Percentiles rank a stretch among this genome's conserved stretches.
These are phyloP conservation scores for Leptopilina syphax DNA, from an alignment of 2,888 invertebrate species.

Conservation along the genomic window DNA sequence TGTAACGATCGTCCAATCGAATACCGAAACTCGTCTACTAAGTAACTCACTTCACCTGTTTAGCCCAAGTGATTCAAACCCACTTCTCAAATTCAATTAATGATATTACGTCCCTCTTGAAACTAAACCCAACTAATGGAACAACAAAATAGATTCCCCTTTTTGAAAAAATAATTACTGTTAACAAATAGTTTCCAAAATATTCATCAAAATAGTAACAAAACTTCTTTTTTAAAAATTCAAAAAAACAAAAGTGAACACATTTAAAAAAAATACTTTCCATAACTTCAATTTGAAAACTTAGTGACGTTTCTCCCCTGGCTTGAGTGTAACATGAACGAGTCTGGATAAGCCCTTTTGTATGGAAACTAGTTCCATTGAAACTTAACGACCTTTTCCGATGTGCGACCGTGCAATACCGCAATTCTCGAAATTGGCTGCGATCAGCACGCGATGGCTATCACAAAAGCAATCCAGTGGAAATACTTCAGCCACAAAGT, in stretches of 20 bases:
- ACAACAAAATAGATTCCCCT: too few species aligned
- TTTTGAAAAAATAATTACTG: too few species aligned
- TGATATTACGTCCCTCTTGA: not conserved
- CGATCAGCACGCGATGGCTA: constrained; percentile 40
- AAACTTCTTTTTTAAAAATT: too few species aligned
- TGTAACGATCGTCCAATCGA: constrained; percentile 22
- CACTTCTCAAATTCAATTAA: constrained; percentile 29
- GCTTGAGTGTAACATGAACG: constrained; percentile 3
- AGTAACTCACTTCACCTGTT: constrained; percentile 35
- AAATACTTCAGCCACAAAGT: constrained; percentile 47
- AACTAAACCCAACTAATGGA: too few species aligned
- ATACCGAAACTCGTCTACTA: constrained; percentile 26
- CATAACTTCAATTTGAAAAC: not conserved
- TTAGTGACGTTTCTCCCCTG: not conserved
- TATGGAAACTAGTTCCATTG: constrained; percentile 52
- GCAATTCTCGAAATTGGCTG: constrained; percentile 52
- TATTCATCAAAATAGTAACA: too few species aligned
- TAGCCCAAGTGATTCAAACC: constrained; percentile 25
- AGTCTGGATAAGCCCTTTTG: constrained; percentile 22
- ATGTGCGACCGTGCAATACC: constrained; percentile 51
- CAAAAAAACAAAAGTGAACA: too few species aligned
- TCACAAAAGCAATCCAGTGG: constrained; percentile 53
- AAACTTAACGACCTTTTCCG: constrained; percentile 55
- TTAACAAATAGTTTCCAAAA: too few species aligned
- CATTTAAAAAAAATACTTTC: not conserved